Evolutionary conservation across 2,888 invertebrate genomes (phyloP), one percentile per base, ranked within the genome.

Genomic region (Drosophila austrosaltans): DNA sequence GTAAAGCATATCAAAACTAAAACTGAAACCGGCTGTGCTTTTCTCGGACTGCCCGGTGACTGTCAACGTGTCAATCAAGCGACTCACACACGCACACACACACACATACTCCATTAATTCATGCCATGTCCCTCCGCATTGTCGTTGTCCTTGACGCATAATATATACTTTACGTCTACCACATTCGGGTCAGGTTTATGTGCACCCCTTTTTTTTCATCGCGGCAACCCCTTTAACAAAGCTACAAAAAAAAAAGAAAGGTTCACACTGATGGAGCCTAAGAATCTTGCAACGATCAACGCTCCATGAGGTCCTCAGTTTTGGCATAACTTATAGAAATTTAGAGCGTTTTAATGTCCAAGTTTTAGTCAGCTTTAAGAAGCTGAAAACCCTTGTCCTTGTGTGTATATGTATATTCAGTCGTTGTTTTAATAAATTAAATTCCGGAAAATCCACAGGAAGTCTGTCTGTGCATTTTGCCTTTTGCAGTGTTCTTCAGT

Each of bases 401-500:
- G 78, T 78, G 75, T 74, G 8, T 36, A 36, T 8, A 10, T 36
- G 2, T 63, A 72, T 79, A 79, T 78, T 76, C 74, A 74, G 76
- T 87, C 75, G 85, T 89, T 85, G 88, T 91, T 91, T 91, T 90
- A 90, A 90, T 90, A 91, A 91, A 91, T 90, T 90, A 91, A 91
- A 90, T 91, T 90, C 90, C 82, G 91, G 90, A 85, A 90, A 91
- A 91, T 90, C 91, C 91, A 83, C 91, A 90, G 91, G 90, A 91
- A 91, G 91, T 90, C 91, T 84, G 91, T 91, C 91, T 89, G 90
- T 88, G 79, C 81, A 81, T 16, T 6, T 16, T 16, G 16, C 42
- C 71, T 65, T 72, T 54, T 72, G 39, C 28, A 36, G 8, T 36
- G 10, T 36, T 8, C 10, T 2, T 2, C 8, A 3, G 6, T 5